Base-by-base conservation (phyloP, 2,113 vertebrate genomes). In the Entelurus aequoreus region DNA sequence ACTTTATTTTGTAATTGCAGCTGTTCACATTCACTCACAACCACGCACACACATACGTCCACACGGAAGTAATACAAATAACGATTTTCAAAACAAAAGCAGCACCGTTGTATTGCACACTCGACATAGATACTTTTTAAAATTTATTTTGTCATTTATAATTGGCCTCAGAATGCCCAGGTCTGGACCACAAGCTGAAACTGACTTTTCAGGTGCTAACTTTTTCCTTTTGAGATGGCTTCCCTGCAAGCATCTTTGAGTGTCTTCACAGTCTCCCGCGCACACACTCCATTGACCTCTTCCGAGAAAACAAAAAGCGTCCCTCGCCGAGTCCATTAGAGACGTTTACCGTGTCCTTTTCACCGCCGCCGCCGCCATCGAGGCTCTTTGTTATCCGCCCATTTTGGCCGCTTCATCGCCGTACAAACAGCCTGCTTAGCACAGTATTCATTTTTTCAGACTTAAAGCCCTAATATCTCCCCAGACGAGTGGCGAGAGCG, bases 391-490 rank as follows among this genome's bases (percentile, higher is more conserved):
- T 66, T 60, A 63, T 84, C 67, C 12, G 7, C 56, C 46, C 66
- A 69, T 79, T 71, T 84, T 63, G 38, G 44, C 62, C 48, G 51
- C 69, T 82, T 86, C 80, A 78, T 76, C 80, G 48, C 64, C 40
- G 77, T 85, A 80, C 76, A 86, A 83, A 76, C 78, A 71, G 63
- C 57, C 59, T 74, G 62, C 60, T 71, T 42, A 66, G 63, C 63
- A 49, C 28, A 0, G 63, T 73, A 69, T 80, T 74, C 76, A 83
- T 80, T 86, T 85, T 85, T 81, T 86, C 76, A 84, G 80, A 81
- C 65, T 65, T 69, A 48, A 60, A 68, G 70, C 66, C 78, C 75
- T 88, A 88, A 89, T 87, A 82, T 85, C 75, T 88, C 81, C 88
- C 88, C 72, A 71, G 84, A 86, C 70, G 12, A 68, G 67, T 15